These are phyloP conservation scores for Calypte anna DNA, from an alignment of 2,113 vertebrate species.

Conservation along the genomic window DNA sequence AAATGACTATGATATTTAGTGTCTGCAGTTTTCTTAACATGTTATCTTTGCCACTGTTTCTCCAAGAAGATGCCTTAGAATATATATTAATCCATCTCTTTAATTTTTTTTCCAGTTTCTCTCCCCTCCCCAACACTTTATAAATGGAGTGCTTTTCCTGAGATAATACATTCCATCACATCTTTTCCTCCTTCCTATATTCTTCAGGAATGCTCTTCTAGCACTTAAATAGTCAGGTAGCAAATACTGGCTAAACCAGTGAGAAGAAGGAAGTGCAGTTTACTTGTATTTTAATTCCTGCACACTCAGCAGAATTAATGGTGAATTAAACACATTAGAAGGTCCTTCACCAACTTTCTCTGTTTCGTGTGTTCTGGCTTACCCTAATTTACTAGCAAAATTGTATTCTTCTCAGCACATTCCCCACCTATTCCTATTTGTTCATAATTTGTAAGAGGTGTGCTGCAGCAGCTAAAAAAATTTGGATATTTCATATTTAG, in stretches of 20 bases:
- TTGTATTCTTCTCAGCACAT: neutral
- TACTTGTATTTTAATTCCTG: neutral
- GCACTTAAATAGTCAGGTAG: neutral
- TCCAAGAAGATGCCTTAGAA: neutral
- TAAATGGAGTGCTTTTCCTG: neutral
- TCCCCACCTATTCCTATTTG: neutral
- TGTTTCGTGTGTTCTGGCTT: neutral
- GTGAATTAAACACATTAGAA: neutral
- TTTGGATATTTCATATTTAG: neutral
- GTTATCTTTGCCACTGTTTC: neutral
- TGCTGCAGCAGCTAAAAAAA: neutral
- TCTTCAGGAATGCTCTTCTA: neutral
- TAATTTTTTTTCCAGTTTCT: neutral
- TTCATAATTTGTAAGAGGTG: neutral
- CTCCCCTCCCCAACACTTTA: neutral
- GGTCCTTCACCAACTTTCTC: neutral
- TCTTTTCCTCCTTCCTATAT: neutral
- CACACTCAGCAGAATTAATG: neutral
- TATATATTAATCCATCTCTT: neutral
- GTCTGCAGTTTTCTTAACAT: neutral
- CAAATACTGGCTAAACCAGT: neutral
- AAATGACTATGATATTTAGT: neutral
- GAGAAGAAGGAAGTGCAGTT: neutral
- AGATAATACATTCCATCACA: neutral
- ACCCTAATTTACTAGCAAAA: neutral